Evolutionary conservation across 2,888 invertebrate genomes (phyloP).

Genomic region (Sarcophaga carnaria): DNA sequence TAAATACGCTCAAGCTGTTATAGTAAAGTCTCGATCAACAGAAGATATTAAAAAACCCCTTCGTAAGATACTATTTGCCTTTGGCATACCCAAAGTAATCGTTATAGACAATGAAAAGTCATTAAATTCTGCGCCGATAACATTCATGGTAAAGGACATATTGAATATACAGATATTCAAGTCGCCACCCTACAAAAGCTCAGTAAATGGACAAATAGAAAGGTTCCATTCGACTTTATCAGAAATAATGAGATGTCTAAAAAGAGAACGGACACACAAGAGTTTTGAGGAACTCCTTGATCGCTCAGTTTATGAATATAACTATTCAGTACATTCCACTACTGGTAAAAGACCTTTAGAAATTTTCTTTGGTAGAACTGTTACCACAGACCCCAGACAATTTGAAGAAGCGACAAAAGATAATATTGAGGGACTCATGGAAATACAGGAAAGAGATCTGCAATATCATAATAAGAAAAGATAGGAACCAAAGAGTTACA

Average conservation of each 20-base stretch:
- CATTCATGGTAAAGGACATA: slow-evolving; percentile 7
- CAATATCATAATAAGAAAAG: slow-evolving; percentile 19
- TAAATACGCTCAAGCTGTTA: background rate
- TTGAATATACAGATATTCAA: slow-evolving; percentile 11
- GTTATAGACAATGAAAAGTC: background rate
- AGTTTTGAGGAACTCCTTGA: slow-evolving; percentile 28
- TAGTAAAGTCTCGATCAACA: background rate
- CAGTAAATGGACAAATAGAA: slow-evolving; percentile 23
- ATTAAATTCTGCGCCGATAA: background rate
- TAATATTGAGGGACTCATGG: background rate
- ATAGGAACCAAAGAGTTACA: slow-evolving; percentile 4
- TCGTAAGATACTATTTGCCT: background rate
- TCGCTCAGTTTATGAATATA: slow-evolving; percentile 33
- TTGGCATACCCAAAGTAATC: slow-evolving; percentile 1
- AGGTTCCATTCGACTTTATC: background rate
- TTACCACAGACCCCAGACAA: slow-evolving; percentile 3
- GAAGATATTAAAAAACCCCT: slow-evolving; percentile 5
- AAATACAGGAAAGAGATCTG: background rate
- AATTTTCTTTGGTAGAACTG: slow-evolving; percentile 28
- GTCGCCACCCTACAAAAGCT: slow-evolving; percentile 23
- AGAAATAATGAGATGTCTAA: slow-evolving; percentile 42
- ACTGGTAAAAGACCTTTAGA: slow-evolving; percentile 25
- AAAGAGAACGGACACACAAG: slow-evolving; percentile 3
- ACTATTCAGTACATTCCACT: slow-evolving; percentile 36
- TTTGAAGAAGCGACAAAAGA: slow-evolving; percentile 8